These are phyloP conservation scores for Gastrophysa polygoni DNA, from an alignment of 2,888 invertebrate genomes.

Conservation along the genomic window DNA sequence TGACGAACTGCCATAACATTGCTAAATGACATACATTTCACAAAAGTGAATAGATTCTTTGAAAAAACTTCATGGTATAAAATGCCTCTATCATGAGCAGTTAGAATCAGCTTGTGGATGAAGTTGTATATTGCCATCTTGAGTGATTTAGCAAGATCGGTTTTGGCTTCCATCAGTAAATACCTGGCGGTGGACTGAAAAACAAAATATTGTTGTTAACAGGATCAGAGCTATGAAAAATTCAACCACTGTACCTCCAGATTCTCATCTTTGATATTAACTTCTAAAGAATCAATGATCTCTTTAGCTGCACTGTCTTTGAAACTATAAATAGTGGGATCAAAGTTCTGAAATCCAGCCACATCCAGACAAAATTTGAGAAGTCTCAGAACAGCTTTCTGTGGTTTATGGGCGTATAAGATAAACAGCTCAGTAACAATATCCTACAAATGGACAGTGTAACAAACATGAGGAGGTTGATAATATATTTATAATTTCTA, in stretches of 20 bases:
- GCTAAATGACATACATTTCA: slow-evolving; percentile 24
- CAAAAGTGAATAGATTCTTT: slow-evolving; percentile 13
- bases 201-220: no score
- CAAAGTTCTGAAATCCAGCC: slow-evolving; percentile 24
- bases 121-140: slow-evolving; percentile 26
- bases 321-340: slow-evolving; percentile 12
- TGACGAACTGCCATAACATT: slow-evolving; percentile 19
- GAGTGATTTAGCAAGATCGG: slow-evolving; percentile 11
- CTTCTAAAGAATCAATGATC: slow-evolving; percentile 17
- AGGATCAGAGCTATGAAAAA: no score
- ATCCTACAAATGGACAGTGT: slow-evolving; percentile 9
- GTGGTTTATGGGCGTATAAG: slow-evolving; percentile 12
- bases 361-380: slow-evolving; percentile 21
- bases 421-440: slow-evolving; percentile 19
- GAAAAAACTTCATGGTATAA: slow-evolving; percentile 20
- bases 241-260: no score
- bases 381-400: slow-evolving; percentile 7
- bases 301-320: slow-evolving; percentile 8
- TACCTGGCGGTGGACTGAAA: slow-evolving; percentile 20
- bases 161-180: slow-evolving; percentile 21
- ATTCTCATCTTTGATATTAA: slow-evolving; percentile 3
- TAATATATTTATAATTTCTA: background rate
- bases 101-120: slow-evolving; percentile 19
- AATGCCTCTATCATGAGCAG: slow-evolving; percentile 14
- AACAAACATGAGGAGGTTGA: background rate